These are phyloP conservation scores for Mermis nigrescens DNA, from an alignment of 2,888 invertebrate species.

Conservation along the genomic window DNA sequence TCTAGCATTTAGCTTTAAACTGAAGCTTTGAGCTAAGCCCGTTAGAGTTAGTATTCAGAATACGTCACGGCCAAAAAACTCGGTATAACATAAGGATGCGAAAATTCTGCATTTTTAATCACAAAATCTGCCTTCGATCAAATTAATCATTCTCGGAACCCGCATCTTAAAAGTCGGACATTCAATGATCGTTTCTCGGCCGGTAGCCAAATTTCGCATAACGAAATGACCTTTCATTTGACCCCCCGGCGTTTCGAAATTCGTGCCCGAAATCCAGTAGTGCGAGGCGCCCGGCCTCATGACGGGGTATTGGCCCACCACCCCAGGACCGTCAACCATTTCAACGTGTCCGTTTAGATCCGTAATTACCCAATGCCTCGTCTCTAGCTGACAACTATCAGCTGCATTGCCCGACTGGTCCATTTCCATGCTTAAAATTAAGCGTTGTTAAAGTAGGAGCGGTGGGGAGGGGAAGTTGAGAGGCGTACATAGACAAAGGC, in stretches of 20 bases:
- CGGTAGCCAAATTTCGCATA: slow-evolving; percentile 2
- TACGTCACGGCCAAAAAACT: too few species aligned
- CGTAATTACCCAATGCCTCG: slow-evolving; percentile 25
- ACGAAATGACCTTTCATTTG: slow-evolving; percentile 8
- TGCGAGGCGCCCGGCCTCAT: slow-evolving; percentile 22
- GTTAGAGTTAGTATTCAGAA: too few species aligned
- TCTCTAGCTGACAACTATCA: slow-evolving; percentile 16
- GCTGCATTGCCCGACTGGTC: too few species aligned
- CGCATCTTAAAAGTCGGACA: not conserved
- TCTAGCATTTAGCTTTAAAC: too few species aligned
- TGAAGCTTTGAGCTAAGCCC: too few species aligned
- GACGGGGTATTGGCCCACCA: slow-evolving; percentile 25
- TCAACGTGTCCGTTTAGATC: slow-evolving; percentile 21
- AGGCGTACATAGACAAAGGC: too few species aligned
- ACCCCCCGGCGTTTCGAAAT: slow-evolving; percentile 1
- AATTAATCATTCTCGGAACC: slow-evolving; percentile 1
- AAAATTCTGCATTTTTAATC: too few species aligned
- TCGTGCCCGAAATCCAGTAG: slow-evolving; percentile 18
- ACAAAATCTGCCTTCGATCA: too few species aligned
- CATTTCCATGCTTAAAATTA: too few species aligned
- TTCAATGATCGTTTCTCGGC: not conserved
- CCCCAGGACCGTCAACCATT: slow-evolving; percentile 24
- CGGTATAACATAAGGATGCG: too few species aligned
- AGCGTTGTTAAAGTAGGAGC: too few species aligned
- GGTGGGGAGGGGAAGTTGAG: too few species aligned